Conservation (phyloP, 92 coral and sea anemone genomes). For the Porites divaricata region DNA sequence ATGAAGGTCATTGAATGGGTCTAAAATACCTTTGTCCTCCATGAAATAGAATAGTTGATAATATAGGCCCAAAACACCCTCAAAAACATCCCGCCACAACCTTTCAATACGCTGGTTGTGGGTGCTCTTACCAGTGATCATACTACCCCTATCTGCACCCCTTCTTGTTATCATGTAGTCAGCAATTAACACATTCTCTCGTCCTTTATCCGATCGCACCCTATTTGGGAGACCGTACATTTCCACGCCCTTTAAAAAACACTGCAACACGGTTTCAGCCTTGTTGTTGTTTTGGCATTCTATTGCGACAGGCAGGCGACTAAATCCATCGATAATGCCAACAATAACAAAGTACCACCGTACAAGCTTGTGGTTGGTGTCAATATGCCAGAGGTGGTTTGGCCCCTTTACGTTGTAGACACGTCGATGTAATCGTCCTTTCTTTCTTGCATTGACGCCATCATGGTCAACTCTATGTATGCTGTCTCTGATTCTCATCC, state of each 20-base stretch:
- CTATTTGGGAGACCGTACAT: slow-evolving; percentile 72
- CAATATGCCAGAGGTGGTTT: slow-evolving; percentile 32
- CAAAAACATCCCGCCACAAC: slow-evolving; percentile 73
- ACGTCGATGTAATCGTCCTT: slow-evolving; percentile 38
- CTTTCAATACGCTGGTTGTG: slow-evolving; percentile 71
- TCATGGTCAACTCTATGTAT: slow-evolving; percentile 72
- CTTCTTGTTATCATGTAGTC: slow-evolving; percentile 69
- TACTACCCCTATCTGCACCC: slow-evolving; percentile 66
- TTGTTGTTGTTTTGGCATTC: slow-evolving; percentile 55
- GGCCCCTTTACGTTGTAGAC: no score
- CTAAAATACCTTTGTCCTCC: slow-evolving; percentile 69
- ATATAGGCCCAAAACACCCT: slow-evolving; percentile 61
- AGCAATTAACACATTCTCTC: slow-evolving; percentile 65
- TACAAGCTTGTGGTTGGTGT: slow-evolving; percentile 49
- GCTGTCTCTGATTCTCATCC: slow-evolving; percentile 76
- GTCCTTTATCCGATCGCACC: slow-evolving; percentile 68
- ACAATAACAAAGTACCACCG: slow-evolving; percentile 56
- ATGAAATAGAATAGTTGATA: slow-evolving; percentile 69
- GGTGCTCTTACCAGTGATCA: slow-evolving; percentile 66
- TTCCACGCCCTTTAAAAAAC: slow-evolving; percentile 50
- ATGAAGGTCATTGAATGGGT: slow-evolving; percentile 51
- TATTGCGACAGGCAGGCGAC: slow-evolving; percentile 58
- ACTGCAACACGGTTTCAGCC: slow-evolving; percentile 48
- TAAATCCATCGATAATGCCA: slow-evolving; percentile 64
- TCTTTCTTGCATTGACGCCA: slow-evolving; percentile 50